These are phyloP conservation scores for Brachypteracias leptosomus DNA, from an alignment of 2,113 vertebrate species.

Conservation along the genomic window DNA sequence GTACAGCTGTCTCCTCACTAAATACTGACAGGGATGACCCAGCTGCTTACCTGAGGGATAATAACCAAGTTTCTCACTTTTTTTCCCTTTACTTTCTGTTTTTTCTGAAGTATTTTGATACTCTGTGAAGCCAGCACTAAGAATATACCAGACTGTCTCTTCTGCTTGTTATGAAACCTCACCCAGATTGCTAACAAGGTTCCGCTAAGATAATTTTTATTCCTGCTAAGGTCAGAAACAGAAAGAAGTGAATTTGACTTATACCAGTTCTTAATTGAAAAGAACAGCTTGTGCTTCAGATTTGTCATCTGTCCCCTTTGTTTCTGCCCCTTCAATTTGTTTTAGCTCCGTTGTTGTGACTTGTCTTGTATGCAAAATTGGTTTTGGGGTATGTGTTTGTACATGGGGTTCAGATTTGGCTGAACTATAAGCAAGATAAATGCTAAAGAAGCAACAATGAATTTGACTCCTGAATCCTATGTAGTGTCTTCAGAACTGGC, in stretches of 20 bases:
- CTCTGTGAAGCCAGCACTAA: background rate
- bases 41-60: background rate
- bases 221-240: background rate
- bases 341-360: background rate
- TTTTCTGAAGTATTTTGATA: background rate
- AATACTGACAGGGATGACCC: background rate
- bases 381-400: background rate
- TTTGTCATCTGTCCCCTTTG: background rate
- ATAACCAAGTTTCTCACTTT: fast-evolving
- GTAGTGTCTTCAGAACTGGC: background rate
- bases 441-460: background rate
- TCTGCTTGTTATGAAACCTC: background rate
- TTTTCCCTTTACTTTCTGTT: background rate
- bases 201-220: background rate
- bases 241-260: background rate
- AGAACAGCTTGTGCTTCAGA: background rate
- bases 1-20: background rate
- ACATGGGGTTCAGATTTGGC: background rate
- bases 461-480: background rate
- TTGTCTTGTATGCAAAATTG: background rate
- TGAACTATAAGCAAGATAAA: background rate
- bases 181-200: background rate
- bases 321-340: background rate
- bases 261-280: background rate
- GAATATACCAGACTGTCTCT: background rate